Evolutionary conservation across 2,888 invertebrate species (phyloP), one percentile per base, ranked within the genome.

Genomic region (Ophion obscuratus): DNA sequence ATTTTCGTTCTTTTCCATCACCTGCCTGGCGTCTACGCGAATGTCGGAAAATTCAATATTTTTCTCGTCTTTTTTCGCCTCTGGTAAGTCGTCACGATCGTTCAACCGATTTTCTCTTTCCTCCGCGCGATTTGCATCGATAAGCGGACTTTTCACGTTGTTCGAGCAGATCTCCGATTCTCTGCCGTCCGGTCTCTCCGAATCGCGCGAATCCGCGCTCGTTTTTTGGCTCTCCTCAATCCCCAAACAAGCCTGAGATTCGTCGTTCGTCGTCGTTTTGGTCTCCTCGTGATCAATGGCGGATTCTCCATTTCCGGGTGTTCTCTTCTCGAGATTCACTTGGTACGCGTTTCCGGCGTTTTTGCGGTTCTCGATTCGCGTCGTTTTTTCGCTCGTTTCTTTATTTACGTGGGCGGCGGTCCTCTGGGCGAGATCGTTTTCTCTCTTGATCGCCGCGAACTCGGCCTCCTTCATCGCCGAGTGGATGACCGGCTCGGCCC

Each of bases 401-500:
- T 68, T 78, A 27, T 67, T 53, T 17, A 31, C 78, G 36, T 10
- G 20, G 7, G 79, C 84, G 53, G 31, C 59, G 31, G 57, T 64
- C 82, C 76, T 74, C 53, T 89, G 87, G 20, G 82, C 82, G 4
- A 87, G 81, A 27, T 91, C 91, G 36, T 91, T 88, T 36, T 92
- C 90, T 67, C 88, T 91, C 79, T 91, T 88, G 17, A 89, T 87
- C 7, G 90, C 91, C 3, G 92, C 91, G 9, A 91, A 31, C 76
- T 94, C 93, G 10, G 92, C 93, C 75, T 94, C 93, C 81, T 93
- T 93, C 91, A 94, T 92, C 9, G 94, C 93, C 9, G 94, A 94
- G 90, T 95, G 95, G 67, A 95, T 93, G 10, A 95, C 93, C 84
- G 93, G 94, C 89, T 95, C 95, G 64, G 96, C 96, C 97, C 97